Evolutionary conservation across 2,797 vertebrate species (phyloP).

Genomic region (Mormyrops boulengeri): DNA sequence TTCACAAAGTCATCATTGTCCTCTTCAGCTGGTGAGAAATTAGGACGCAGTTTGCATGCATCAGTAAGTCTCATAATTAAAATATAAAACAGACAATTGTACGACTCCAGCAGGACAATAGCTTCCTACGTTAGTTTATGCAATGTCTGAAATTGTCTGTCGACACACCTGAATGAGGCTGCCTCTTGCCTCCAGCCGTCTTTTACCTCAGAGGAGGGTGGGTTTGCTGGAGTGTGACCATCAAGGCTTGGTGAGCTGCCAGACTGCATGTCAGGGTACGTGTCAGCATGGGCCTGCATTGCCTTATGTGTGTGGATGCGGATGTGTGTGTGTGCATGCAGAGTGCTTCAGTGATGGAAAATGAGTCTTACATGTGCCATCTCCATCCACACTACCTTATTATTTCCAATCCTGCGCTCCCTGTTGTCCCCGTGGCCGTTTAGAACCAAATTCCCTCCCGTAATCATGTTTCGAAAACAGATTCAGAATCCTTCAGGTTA

Average conservation of each 20-base stretch:
- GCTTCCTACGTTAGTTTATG: neutral
- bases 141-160: neutral
- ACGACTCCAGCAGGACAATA: neutral
- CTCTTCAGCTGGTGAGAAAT: neutral
- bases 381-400: neutral
- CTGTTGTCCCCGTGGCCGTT: neutral
- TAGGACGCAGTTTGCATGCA: neutral
- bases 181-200: neutral
- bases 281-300: neutral
- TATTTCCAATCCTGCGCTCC: neutral
- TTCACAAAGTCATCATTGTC: neutral
- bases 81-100: neutral
- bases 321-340: neutral
- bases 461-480: neutral
- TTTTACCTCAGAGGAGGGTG: neutral
- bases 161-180: neutral
- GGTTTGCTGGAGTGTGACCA: neutral
- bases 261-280: neutral
- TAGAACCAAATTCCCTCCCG: neutral
- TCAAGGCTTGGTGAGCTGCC: neutral
- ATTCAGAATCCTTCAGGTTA: neutral
- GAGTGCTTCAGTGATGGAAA: neutral
- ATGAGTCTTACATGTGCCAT: neutral
- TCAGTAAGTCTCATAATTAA: neutral
- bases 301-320: neutral